Evolutionary conservation across 2,797 vertebrate species (phyloP), one percentile per base, ranked within the genome.

Genomic region (Remorina albescens): DNA sequence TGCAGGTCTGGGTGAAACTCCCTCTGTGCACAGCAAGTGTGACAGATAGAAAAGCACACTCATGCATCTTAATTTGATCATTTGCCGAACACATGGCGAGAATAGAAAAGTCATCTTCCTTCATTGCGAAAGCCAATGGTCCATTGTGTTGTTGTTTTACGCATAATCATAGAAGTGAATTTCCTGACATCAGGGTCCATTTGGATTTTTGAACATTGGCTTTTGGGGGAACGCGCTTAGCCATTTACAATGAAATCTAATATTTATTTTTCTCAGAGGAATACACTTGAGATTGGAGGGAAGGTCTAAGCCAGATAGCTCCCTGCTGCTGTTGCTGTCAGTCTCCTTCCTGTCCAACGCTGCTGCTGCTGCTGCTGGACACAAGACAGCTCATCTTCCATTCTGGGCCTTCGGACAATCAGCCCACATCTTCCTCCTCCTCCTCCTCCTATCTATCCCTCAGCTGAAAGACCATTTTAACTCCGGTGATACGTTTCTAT

Each of bases 61-160:
- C 85, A 62, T 84, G 85, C 86, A 86, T 88, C 86, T 84, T 86
- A 85, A 91, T 88, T 85, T 82, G 68, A 88, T 90, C 86, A 84
- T 86, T 90, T 87, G 68, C 74, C 28, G 72, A 88, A 78, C 85
- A 86, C 78, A 83, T 62, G 80, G 80, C 44, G 76, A 68, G 80
- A 86, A 80, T n/a, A 49, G 79, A 77, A 74, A 75, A 81, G 58
- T 69, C 71, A 70, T 70, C 47, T 58, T 69, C 86, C 84, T 47
- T 62, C 59, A 72, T 49, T 68, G 57, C 65, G 34, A 60, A 73
- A 86, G 64, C 60, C 79, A 79, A 71, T 74, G 76, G 83, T 61
- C 76, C 80, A 69, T 78, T 81, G 70, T 78, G 56, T 62, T 61
- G 56, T 62, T 61, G 76, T 71, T 50, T 69, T 60, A 32, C 44